phyloP scores from a whole-genome alignment of 2,113 vertebrate species.

The Ibidorhyncha struthersii region DNA sequence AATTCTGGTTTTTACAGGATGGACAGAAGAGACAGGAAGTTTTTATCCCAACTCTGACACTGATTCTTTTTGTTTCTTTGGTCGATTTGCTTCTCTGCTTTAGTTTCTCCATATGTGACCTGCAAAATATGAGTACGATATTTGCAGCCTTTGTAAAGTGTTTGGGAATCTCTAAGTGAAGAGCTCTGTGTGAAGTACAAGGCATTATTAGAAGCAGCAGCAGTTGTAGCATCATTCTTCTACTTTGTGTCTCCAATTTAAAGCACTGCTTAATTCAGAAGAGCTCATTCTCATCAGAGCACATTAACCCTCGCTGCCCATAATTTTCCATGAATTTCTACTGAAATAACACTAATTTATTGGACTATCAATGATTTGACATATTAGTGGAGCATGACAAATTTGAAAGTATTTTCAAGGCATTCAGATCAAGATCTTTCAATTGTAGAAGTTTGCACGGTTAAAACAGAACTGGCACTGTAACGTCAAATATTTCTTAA shows the following conservation, averaged over 20 bases:
- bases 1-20: not conserved
- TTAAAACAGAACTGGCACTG: constrained; percentile 6
- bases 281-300: not conserved
- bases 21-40: not conserved
- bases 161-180: not conserved
- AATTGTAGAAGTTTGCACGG: not conserved
- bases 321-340: not conserved
- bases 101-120: not conserved
- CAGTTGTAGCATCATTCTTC: not conserved
- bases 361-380: not conserved
- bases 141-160: not conserved
- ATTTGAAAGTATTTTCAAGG: constrained; percentile 20
- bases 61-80: not conserved
- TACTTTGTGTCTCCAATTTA: not conserved
- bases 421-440: not conserved
- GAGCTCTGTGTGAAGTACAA: not conserved
- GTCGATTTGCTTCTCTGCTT: not conserved
- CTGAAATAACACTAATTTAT: constrained; percentile 14
- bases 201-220: not conserved
- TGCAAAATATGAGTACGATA: not conserved
- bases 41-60: not conserved
- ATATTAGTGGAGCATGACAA: constrained; percentile 15
- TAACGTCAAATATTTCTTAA: not conserved
- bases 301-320: not conserved
- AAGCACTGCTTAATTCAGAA: not conserved